phyloP scores from a whole-genome alignment of 2,797 vertebrate genomes.

The Anguilla pacifica region DNA sequence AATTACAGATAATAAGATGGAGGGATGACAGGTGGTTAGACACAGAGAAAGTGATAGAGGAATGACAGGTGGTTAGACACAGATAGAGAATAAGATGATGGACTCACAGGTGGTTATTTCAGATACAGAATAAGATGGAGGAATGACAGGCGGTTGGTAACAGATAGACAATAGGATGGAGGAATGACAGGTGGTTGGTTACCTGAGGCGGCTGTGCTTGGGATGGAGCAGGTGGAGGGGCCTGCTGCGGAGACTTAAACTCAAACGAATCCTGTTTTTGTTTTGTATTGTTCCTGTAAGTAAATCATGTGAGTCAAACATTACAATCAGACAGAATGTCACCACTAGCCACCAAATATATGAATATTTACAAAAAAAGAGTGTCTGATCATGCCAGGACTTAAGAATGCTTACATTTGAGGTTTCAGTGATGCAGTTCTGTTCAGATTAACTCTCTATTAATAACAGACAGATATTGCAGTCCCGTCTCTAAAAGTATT shows the following conservation, averaged over 20 bases:
- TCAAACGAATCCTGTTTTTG: conserved; percentile 85
- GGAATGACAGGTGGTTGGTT: conserved; percentile 45
- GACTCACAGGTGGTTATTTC: not conserved
- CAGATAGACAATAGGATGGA: not conserved
- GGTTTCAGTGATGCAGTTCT: not conserved
- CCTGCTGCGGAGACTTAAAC: conserved; percentile 72
- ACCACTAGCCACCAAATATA: not conserved
- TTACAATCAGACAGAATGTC: not conserved
- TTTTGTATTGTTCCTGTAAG: conserved; percentile 88
- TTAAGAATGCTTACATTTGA: not conserved
- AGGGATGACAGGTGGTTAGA: no score
- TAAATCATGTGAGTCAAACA: conserved; percentile 13
- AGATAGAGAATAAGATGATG: not conserved
- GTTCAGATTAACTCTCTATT: not conserved
- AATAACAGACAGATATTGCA: not conserved
- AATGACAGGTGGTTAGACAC: not conserved
- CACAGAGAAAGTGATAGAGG: no score
- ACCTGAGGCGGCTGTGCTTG: conserved; percentile 81
- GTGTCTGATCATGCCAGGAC: not conserved
- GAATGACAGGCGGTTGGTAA: not conserved
- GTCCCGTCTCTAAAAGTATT: not conserved
- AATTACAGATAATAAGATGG: not conserved
- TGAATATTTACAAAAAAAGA: not conserved
- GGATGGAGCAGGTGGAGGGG: conserved; percentile 73
- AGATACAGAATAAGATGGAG: not conserved